A percentile compares a stretch with the other conserved stretches of the same genome.
Evolutionary conservation across 2,113 vertebrate species (phyloP).

Genomic region (Piprites chloris): DNA sequence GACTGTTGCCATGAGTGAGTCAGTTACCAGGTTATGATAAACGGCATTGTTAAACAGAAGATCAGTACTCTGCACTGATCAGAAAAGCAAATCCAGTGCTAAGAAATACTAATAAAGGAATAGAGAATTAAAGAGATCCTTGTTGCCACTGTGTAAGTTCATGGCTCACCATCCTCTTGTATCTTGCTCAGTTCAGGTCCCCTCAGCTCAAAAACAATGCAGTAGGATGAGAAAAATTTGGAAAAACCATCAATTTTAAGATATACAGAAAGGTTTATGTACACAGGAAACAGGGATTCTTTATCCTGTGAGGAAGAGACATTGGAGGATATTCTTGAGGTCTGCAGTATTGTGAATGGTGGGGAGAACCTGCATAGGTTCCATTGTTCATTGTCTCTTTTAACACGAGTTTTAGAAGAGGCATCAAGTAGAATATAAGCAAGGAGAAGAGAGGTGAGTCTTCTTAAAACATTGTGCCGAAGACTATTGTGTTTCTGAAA

Average conservation of each 20-base stretch:
- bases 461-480: neutral
- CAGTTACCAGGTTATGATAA: neutral
- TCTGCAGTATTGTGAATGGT: neutral
- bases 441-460: neutral
- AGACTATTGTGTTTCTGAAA: neutral
- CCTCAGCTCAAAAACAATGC: neutral
- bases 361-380: neutral
- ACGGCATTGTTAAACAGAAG: neutral
- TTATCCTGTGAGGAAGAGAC: neutral
- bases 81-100: neutral
- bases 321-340: neutral
- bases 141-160: neutral
- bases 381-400: neutral
- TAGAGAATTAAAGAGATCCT: neutral
- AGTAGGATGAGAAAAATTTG: neutral
- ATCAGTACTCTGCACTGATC: neutral
- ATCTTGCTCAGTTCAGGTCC: neutral
- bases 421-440: neutral
- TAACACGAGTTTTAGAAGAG: neutral
- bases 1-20: neutral
- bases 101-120: neutral
- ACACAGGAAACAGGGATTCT: neutral
- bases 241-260: neutral
- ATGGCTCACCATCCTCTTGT: neutral
- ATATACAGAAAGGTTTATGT: neutral